Percentiles rank a stretch among this genome's conserved stretches.
phyloP scores from a whole-genome alignment of 2,888 invertebrate genomes.

The Synanthedon andrenaeformis region DNA sequence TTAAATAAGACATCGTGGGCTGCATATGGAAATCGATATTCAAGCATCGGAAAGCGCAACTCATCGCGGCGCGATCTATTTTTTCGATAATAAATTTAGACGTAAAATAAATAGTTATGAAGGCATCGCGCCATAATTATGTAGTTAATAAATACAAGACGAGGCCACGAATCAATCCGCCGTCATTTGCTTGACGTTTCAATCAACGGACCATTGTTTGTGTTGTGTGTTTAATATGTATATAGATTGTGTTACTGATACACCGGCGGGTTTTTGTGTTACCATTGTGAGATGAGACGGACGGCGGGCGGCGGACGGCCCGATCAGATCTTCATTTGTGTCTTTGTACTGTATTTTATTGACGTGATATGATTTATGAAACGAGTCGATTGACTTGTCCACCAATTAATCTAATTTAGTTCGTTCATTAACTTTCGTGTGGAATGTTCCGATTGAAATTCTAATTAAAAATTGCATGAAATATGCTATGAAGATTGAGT shows the following conservation, averaged over 20 bases:
- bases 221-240: conserved; percentile 64
- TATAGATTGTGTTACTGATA: conserved; percentile 67
- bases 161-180: conserved; percentile 55
- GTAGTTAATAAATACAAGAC: conserved; percentile 63
- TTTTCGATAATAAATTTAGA: conserved; percentile 56
- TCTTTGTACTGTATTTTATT: background rate
- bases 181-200: conserved; percentile 66
- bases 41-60: conserved; percentile 42
- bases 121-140: conserved; percentile 64
- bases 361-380: background rate
- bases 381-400: background rate
- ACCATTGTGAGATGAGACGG: conserved; percentile 36
- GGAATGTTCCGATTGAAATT: no score
- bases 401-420: background rate
- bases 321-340: background rate
- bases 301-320: background rate
- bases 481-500: no score
- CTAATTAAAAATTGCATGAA: no score
- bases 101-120: conserved; percentile 62
- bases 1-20: conserved; percentile 10
- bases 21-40: conserved; percentile 46
- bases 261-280: conserved; percentile 43
- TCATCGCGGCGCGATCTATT: conserved; percentile 54
- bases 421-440: no score
- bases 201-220: conserved; percentile 68